Conservation (phyloP, 2,888 invertebrate species). For the Aphrophora alni region DNA sequence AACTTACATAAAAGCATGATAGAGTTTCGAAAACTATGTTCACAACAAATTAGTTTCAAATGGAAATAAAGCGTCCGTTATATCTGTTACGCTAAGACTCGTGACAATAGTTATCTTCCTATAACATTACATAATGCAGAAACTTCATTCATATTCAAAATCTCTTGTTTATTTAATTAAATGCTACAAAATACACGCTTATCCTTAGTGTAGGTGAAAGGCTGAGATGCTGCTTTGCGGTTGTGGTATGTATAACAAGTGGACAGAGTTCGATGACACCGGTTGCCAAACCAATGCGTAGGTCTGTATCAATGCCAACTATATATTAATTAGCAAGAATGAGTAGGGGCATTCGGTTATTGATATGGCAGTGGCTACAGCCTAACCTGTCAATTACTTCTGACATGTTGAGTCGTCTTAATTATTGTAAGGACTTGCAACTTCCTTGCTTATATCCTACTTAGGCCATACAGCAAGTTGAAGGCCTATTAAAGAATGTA, state of each 20-base stretch:
- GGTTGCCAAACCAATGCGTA: not conserved
- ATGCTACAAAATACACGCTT: not conserved
- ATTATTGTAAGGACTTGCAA: not conserved
- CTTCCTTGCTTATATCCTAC: not conserved
- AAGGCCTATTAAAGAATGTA: too few species aligned
- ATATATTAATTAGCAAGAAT: not conserved
- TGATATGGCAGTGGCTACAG: slow-evolving; percentile 4
- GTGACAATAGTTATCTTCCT: too few species aligned
- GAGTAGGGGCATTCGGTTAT: not conserved
- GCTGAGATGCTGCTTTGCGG: not conserved
- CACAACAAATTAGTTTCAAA: too few species aligned
- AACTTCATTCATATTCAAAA: too few species aligned
- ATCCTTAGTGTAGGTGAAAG: not conserved
- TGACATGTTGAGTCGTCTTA: not conserved
- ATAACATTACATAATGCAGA: too few species aligned
- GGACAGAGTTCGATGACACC: not conserved
- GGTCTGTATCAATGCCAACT: not conserved
- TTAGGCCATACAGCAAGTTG: not conserved
- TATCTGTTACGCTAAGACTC: too few species aligned
- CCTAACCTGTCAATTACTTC: not conserved
- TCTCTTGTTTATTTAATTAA: too few species aligned
- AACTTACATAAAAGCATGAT: too few species aligned
- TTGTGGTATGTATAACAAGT: not conserved
- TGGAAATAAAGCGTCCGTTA: too few species aligned
- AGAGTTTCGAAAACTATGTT: too few species aligned